A percentile compares a stretch with the other conserved stretches of the same genome.
Conservation (phyloP, 2,797 vertebrate species). For the Phylloscopus collybita region DNA sequence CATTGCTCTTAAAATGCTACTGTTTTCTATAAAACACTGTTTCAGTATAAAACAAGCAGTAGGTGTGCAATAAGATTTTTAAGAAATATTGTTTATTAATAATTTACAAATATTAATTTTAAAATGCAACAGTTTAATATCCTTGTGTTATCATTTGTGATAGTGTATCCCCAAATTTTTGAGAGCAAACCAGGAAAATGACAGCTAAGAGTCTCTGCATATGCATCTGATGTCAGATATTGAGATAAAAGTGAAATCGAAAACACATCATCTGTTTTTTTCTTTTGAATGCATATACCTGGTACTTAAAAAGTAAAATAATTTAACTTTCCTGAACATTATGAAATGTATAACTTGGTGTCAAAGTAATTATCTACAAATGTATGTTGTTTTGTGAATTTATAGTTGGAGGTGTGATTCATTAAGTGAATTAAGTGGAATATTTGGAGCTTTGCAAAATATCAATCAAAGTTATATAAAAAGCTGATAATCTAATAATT, state of each 20-base stretch:
- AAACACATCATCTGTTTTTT: background rate
- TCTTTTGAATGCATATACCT: background rate
- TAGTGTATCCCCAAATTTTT: background rate
- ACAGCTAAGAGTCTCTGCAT: background rate
- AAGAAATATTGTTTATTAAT: background rate
- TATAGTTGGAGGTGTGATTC: background rate
- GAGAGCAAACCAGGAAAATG: background rate
- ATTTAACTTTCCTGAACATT: background rate
- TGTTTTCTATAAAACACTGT: background rate
- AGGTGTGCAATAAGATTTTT: background rate
- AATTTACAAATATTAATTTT: background rate
- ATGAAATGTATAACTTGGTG: background rate
- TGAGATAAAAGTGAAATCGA: background rate
- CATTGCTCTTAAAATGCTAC: background rate
- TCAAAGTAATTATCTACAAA: background rate
- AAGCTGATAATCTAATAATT: background rate
- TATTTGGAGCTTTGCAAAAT: background rate
- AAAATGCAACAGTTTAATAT: background rate
- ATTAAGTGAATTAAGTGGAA: background rate
- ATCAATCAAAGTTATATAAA: background rate
- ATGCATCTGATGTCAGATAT: background rate
- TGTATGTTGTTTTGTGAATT: background rate
- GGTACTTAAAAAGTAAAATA: background rate
- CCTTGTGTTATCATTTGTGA: background rate
- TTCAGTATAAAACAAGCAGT: background rate